Percentiles rank a stretch among this genome's conserved stretches.
Conservation (phyloP, 2,797 vertebrate species). For the Aselliscus stoliczkanus region DNA sequence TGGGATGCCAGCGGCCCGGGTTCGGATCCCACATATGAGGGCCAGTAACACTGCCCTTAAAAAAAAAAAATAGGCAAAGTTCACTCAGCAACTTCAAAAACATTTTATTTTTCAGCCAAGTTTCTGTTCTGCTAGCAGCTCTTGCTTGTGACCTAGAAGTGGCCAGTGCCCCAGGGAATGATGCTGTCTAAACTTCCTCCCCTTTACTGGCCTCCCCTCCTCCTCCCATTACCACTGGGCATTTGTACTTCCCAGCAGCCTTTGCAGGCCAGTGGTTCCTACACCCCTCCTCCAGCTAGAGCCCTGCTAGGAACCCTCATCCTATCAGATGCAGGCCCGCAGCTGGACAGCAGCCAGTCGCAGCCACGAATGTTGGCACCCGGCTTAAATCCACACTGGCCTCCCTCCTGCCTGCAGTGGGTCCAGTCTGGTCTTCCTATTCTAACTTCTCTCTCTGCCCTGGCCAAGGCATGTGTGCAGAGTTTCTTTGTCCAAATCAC, state of each 20-base stretch:
- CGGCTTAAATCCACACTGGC: conserved; percentile 49
- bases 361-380: conserved; percentile 41
- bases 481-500: not conserved
- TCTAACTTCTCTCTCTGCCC: not conserved
- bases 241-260: conserved; percentile 29
- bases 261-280: not conserved
- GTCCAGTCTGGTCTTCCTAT: conserved; percentile 3
- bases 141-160: conserved; percentile 43
- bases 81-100: conserved; percentile 29
- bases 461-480: not conserved
- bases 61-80: not conserved
- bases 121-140: conserved; percentile 50
- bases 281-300: not conserved
- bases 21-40: too few relatives aligned
- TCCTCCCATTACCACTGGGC: not conserved
- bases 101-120: not conserved
- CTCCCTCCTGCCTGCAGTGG: not conserved
- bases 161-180: conserved; percentile 31
- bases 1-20: too few relatives aligned
- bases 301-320: not conserved
- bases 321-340: not conserved
- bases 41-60: too few relatives aligned
- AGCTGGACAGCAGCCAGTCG: conserved; percentile 10
- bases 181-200: conserved; percentile 57
- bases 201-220: not conserved